phyloP scores from a whole-genome alignment of 2,113 vertebrate genomes.

The Cyrtonyx montezumae region DNA sequence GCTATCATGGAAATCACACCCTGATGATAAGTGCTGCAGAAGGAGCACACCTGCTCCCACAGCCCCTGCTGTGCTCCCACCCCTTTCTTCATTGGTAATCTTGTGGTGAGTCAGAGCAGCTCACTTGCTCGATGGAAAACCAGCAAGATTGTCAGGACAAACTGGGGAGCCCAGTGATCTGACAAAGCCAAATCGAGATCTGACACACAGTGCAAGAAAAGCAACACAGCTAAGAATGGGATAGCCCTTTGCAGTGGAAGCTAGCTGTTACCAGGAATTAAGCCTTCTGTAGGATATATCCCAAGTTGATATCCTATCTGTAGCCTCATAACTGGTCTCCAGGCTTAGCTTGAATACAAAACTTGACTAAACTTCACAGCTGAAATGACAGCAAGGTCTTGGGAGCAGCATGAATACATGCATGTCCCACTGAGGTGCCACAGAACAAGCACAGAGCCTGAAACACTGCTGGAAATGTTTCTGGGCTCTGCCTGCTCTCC shows the following conservation, averaged over 20 bases:
- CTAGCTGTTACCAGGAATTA: background rate
- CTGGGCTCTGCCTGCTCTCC: background rate
- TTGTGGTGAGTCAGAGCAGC: background rate
- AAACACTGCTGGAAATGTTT: background rate
- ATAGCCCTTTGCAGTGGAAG: background rate
- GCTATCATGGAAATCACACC: background rate
- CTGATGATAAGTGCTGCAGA: rapidly evolving
- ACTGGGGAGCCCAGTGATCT: background rate
- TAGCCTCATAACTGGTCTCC: background rate
- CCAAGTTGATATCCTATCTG: rapidly evolving
- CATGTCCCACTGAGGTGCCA: background rate
- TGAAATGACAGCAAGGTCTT: background rate
- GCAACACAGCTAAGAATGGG: background rate
- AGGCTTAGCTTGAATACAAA: background rate
- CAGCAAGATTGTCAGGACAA: background rate
- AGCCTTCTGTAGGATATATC: background rate
- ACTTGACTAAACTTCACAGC: background rate
- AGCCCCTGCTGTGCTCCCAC: rapidly evolving
- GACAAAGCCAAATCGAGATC: background rate
- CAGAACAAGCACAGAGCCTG: rapidly evolving
- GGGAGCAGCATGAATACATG: background rate
- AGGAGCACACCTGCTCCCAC: background rate
- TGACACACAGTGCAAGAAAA: background rate
- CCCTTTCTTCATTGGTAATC: background rate
- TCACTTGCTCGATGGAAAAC: background rate